These are phyloP conservation scores for Anodontia alba DNA, from an alignment of 2,888 invertebrate genomes.

Conservation along the genomic window DNA sequence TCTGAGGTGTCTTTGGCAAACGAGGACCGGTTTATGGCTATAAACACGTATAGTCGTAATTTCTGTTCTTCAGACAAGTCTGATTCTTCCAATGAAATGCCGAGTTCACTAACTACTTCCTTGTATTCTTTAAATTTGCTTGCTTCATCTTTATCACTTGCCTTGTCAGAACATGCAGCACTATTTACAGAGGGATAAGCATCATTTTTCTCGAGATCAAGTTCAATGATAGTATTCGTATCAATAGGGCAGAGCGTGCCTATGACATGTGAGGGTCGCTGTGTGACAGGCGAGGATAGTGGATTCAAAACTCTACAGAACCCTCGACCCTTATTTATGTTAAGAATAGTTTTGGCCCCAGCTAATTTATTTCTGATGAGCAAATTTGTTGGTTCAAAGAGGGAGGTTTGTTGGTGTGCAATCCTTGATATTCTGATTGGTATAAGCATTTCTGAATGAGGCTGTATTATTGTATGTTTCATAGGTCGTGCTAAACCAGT, in stretches of 20 bases:
- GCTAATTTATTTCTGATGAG: conserved; percentile 22
- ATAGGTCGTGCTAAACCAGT: conserved; percentile 30
- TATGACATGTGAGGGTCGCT: conserved; percentile 15
- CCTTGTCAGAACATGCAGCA: neutral
- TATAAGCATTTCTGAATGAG: conserved; percentile 19
- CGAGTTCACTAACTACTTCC: conserved; percentile 5
- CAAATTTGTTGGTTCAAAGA: conserved; percentile 25
- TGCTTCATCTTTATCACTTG: neutral
- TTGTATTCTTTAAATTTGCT: neutral
- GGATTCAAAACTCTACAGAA: conserved; percentile 41
- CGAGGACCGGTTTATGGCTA: conserved; percentile 34
- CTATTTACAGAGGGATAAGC: neutral
- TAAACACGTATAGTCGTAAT: conserved; percentile 20
- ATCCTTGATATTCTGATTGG: conserved; percentile 38
- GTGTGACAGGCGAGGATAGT: neutral
- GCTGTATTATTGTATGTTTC: neutral
- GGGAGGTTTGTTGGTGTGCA: neutral
- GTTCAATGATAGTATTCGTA: conserved; percentile 16
- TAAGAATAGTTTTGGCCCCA: conserved; percentile 22
- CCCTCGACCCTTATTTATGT: conserved; percentile 9
- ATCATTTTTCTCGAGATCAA: neutral
- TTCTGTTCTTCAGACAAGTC: conserved; percentile 21
- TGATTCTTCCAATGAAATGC: conserved; percentile 29
- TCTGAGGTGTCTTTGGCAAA: conserved; percentile 52
- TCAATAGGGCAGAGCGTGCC: conserved; percentile 32